Base-by-base conservation (phyloP, 1,140 invertebrate genomes). In the Sinella curviseta region DNA sequence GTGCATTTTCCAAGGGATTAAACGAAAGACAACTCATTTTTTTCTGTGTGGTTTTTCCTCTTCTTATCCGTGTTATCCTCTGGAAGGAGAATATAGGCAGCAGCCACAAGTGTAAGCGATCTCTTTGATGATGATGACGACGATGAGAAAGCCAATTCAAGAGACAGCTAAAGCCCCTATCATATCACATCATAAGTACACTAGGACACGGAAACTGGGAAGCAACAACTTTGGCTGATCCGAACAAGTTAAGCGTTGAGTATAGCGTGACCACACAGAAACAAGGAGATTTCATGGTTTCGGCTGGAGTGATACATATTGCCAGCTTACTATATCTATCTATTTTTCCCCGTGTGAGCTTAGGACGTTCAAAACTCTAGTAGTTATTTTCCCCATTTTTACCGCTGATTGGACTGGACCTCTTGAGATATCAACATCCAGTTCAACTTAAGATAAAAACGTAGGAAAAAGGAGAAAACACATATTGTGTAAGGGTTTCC, bases 1-100 rank as follows among this genome's bases (percentile, higher is more conserved):
- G 65, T 70, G 65, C 31, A 70, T 70, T 70, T 70, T 70, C 65
- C 65, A 70, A 33, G 65, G 65, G 65, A 70, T 70, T 70, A 70
- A 70, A 70, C 3, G 14, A 16, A n/a, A 60, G 14, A n/a, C 24
- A 26, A 14, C 57, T 12, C 57, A 48, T 48, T 48, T 48, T 48
- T 48, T 48, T 20, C 39, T 48, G 39, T 8, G 39, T 70, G 12
- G 24, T 60, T 60, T 26, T 8, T 60, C 55, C 24, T 60, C 12
- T 60, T 26, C 55, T 48, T 48, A n/a, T n/a, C n/a, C n/a, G n/a
- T n/a, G n/a, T n/a, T n/a, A n/a, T n/a, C n/a, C n/a, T n/a, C n/a
- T n/a, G n/a, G n/a, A n/a, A n/a, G n/a, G 39, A 4, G 39, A 17
- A 48, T 48, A 17, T 8, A 48, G 39, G 17, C 4, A 48, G 39